phyloP scores from a whole-genome alignment of 2,113 vertebrate species.

The Otis tarda region DNA sequence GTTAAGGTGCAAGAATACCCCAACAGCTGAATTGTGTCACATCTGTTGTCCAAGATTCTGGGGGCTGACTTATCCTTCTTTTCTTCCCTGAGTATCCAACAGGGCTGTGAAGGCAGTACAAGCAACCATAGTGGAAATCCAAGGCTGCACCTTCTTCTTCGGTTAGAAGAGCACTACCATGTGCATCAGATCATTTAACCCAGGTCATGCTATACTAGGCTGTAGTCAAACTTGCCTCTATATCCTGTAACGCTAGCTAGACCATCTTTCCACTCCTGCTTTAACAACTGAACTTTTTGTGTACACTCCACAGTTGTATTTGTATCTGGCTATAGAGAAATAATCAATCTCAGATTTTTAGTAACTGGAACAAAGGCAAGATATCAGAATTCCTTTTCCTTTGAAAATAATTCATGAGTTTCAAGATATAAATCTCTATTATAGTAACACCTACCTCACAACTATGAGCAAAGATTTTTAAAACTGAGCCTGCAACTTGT shows the following conservation, averaged over 20 bases:
- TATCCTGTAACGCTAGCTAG: neutral
- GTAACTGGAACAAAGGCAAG: neutral
- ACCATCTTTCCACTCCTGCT: neutral
- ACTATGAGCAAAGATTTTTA: neutral
- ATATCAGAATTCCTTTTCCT: neutral
- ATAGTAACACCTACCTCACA: neutral
- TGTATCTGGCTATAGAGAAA: neutral
- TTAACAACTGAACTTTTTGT: neutral
- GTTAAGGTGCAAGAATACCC: neutral
- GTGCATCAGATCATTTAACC: neutral
- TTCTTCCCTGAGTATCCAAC: neutral
- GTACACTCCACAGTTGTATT: neutral
- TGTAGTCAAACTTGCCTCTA: neutral
- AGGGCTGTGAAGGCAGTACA: neutral
- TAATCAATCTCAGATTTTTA: neutral
- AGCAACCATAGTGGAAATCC: neutral
- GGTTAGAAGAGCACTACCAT: neutral
- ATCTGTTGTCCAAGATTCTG: neutral
- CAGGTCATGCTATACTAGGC: neutral
- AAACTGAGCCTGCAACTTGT: neutral
- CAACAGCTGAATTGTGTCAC: neutral
- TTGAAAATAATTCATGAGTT: neutral
- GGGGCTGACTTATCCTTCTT: neutral
- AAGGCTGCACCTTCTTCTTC: neutral
- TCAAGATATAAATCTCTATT: neutral